Conservation (phyloP, 2,113 vertebrate species). For the Dasyprocta punctata region DNA sequence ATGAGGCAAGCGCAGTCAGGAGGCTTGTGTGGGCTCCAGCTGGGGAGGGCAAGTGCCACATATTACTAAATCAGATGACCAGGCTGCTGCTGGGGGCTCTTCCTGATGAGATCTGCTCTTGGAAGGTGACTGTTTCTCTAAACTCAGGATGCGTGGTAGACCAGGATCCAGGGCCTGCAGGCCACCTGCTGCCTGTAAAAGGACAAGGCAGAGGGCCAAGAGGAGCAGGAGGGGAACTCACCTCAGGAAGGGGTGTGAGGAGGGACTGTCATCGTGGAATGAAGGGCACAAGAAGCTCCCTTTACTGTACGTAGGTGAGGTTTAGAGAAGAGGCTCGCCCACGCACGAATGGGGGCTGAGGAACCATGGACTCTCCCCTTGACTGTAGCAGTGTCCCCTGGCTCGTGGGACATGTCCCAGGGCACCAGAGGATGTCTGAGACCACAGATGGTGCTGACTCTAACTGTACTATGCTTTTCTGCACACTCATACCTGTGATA, state of each 20-base stretch:
- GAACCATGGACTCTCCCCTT: not conserved
- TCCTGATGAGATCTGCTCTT: not conserved
- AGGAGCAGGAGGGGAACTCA: not conserved
- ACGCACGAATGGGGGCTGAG: no score
- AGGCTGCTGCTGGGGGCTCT: not conserved
- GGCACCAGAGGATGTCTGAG: not conserved
- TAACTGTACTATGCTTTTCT: not conserved
- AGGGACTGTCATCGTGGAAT: no score
- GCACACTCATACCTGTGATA: not conserved
- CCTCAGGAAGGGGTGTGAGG: not conserved
- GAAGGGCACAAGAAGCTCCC: fast-evolving
- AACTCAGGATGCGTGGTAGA: not conserved
- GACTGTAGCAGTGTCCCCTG: not conserved
- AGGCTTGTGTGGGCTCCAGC: not conserved
- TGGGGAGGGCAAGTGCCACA: no score
- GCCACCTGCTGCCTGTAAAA: not conserved
- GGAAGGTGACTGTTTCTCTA: not conserved
- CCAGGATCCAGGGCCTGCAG: not conserved
- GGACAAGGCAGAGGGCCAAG: not conserved
- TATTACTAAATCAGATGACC: no score
- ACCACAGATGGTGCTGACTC: not conserved
- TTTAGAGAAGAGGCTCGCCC: not conserved
- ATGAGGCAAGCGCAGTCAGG: not conserved
- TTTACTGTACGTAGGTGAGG: not conserved
- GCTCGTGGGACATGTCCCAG: not conserved